Evolutionary conservation across 2,797 vertebrate genomes (phyloP), one percentile per base, ranked within the genome.

Genomic region (Yasuhikotakia modesta): DNA sequence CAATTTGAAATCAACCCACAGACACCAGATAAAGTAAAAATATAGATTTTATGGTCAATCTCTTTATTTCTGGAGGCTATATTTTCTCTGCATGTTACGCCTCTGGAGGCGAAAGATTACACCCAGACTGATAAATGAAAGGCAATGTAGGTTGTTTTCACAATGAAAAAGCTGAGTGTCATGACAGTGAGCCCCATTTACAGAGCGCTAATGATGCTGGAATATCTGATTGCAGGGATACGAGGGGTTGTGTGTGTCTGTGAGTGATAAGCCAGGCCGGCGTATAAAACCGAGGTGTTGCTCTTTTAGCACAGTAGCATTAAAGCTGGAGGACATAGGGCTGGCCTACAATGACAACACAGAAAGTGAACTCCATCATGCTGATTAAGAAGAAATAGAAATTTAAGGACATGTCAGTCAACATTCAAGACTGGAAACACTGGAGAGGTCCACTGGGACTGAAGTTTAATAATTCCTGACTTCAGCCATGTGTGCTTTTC

Each of bases 141-240:
- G 39, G 76, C 72, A 81, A 82, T 81, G 48, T 5, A n/a, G 60
- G 30, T 66, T 73, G 32, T 68, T 61, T 88, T 84, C 87, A 84
- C 52, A 71, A 87, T 85, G 78, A 85, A 87, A 82, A 86, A 81
- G 73, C 65, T 30, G 30, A 77, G 76, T 89, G 89, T 85, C 82
- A 86, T 89, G 83, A 86, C 85, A 85, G 83, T 70, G 68, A 83
- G 66, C 27, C 83, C 78, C 80, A 32, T 73, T 88, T 89, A 76
- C 85, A 84, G 83, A 83, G 86, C 66, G 53, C 45, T 88, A 87
- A 87, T 89, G 89, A 92, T 91, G 86, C 87, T 79, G 78, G 71
- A 83, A 89, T 88, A 88, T 91, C 86, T 63, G 88, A 92, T 92
- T 90, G 88, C 90, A 90, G 79, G 83, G 90, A 92, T 91, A n/a